A percentile compares a stretch with the other conserved stretches of the same genome.
Conservation (phyloP, 1,140 invertebrate species). For the Drosophila willistoni region DNA sequence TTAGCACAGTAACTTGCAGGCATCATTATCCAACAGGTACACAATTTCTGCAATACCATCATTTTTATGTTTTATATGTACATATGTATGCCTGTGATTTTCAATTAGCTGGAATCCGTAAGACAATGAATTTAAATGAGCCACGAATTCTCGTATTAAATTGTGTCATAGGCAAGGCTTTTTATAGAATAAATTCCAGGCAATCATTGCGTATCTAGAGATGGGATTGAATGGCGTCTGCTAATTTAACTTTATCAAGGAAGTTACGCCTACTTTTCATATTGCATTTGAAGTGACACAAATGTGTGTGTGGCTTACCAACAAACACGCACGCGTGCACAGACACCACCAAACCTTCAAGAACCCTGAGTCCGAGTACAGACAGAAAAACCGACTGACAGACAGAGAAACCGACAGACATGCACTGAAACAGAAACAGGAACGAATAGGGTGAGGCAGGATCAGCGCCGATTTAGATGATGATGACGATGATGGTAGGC, state of each 20-base stretch:
- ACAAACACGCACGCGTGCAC: conserved; percentile 67
- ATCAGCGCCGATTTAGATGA: conserved; percentile 24
- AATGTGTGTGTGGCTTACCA: conserved; percentile 71
- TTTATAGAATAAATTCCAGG: not conserved
- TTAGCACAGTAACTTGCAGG: too few species aligned
- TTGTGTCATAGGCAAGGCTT: not conserved
- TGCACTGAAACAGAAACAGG: not conserved
- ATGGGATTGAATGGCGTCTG: conserved; percentile 20
- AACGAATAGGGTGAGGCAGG: conserved; percentile 23
- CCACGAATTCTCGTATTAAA: not conserved
- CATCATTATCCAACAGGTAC: too few species aligned
- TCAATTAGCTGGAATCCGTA: not conserved
- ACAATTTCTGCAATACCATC: too few species aligned
- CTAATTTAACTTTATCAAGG: conserved; percentile 69
- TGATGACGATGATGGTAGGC: not conserved
- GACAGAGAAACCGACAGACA: not conserved
- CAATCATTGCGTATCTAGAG: not conserved
- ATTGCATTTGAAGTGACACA: conserved; percentile 53
- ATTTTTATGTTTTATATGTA: too few species aligned
- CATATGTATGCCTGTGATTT: too few species aligned
- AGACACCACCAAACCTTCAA: conserved; percentile 32
- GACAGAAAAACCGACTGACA: not conserved
- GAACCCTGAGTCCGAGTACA: conserved; percentile 48
- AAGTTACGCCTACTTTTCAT: conserved; percentile 62
- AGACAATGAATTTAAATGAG: not conserved